Base-by-base conservation (phyloP, 2,113 vertebrate species). In the Varanus komodoensis region DNA sequence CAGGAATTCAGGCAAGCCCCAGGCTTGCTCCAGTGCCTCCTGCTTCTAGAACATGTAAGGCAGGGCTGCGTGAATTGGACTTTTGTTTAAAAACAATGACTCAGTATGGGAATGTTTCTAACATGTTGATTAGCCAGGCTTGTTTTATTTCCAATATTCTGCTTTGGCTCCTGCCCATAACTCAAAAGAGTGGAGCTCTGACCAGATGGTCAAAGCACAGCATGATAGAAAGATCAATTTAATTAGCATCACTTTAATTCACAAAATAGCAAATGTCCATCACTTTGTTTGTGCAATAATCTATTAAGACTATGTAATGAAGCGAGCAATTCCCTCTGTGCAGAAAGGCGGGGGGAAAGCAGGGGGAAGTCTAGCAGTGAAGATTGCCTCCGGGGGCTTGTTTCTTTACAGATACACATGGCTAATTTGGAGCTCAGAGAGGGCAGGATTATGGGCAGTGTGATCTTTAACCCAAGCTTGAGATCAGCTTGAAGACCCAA, bases 71-170 rank as follows among this genome's bases (percentile, higher is more conserved):
- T 92, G 89, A 50, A 86, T 86, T 0, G 86, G 93, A 57, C 44
- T 84, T 94, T 93, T 44, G 91, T 87, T 90, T 89, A n/a, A 90
- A 92, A 87, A 93, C 82, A 89, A 94, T 32, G 90, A 94, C 94
- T 88, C 92, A 90, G 84, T 19, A 1, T 89, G 93, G 93, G 71
- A 95, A 93, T 86, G 88, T 89, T 90, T 95, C 91, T 29, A 38
- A 94, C 91, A 95, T 94, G 94, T 89, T 94, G 95, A 95, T 88
- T 12, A 0, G 38, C 17, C 94, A 94, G 92, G 88, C 87, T 95
- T 93, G 34, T 38, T 89, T 95, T 87, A 82, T 77, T 38, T 21
- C 74, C 74, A 77, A 44, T 68, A 94, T 89, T 92, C 93, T 89
- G 69, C 11, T 84, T 92, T 93, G 89, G 80, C 90, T 95, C 92